These are phyloP conservation scores for Meteorus sp. DNA, from an alignment of 1,140 invertebrate species.

Conservation along the genomic window DNA sequence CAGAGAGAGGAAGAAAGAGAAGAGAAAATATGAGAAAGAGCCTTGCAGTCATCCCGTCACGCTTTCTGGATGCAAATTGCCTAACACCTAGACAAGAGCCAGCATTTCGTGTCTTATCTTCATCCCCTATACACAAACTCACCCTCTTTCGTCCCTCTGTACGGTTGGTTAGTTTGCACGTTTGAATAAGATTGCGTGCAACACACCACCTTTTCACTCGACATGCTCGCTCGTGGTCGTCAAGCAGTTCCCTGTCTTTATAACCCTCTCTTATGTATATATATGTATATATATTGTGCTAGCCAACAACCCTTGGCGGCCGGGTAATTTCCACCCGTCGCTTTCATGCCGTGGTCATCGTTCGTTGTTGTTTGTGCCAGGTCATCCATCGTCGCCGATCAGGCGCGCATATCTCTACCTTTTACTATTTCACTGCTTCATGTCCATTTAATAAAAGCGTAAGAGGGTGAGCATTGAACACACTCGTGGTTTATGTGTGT, in stretches of 20 bases:
- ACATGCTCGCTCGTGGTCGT: conserved; percentile 20
- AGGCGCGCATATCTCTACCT: conserved; percentile 1
- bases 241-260: conserved; percentile 5
- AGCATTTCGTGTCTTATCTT: conserved; percentile 44
- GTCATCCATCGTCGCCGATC: conserved; percentile 17
- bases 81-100: conserved; percentile 36
- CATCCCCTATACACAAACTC: too few species aligned
- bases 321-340: conserved; percentile 14
- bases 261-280: conserved; percentile 13
- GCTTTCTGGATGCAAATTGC: conserved; percentile 40
- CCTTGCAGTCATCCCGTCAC: conserved; percentile 18
- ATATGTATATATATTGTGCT: too few species aligned
- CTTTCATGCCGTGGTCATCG: conserved; percentile 11
- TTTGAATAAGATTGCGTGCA: conserved; percentile 40
- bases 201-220: conserved; percentile 24
- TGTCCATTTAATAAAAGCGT: too few species aligned
- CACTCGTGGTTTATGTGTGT: conserved; percentile 1
- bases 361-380: background rate
- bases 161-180: conserved; percentile 28
- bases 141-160: too few species aligned
- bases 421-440: too few species aligned
- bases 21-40: background rate
- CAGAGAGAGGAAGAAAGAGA: conserved; percentile 3
- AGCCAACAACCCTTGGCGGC: background rate
- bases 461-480: too few species aligned